Base-by-base conservation (phyloP, 2,888 invertebrate genomes). In the Cryptus viduatorius region DNA sequence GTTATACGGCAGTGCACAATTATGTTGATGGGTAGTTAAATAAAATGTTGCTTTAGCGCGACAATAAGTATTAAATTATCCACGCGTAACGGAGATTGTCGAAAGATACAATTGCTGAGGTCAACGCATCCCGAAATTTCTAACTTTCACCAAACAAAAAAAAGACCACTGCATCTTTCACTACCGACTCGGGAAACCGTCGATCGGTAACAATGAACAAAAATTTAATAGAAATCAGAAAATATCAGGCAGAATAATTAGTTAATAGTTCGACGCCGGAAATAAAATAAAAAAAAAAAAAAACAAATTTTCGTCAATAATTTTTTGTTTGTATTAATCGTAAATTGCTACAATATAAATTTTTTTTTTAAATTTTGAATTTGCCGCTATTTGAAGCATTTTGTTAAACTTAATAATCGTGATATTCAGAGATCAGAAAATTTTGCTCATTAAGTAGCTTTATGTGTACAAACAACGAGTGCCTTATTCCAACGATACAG, bases 1-100 rank as follows among this genome's bases (percentile, higher is more conserved):
- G 86, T 85, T 85, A 82, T 82, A 72, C 82, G 68, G 67, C 73
- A 86, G 89, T 90, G 87, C 89, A 91, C 92, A 92, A 92, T 92
- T 89, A 91, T 89, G 89, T 90, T 90, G 67, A 82, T 85, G 59
- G 82, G 76, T 81, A 76, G 82, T 85, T 77, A 59, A 89, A 90
- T 89, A 89, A 91, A 90, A 90, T 91, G 89, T 90, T 89, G 75
- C 86, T 64, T 31, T 42, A 16, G 12, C n/a, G 19, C 12, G 16
- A 16, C 67, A 50, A 59, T 61, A 19, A 61, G 46, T 37, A 68
- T 61, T 67, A 73, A 24, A 50, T 46, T 56, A 46, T 64, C 53
- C 19, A 53, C 16, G 29, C 44, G 59, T 50, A 59, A 42, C 67
- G 12, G 46, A 24, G 0, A 16, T 12, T 61, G 14, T 10, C 69